Base-by-base conservation (phyloP, 2,888 invertebrate species). In the Cheilosia urbana region DNA sequence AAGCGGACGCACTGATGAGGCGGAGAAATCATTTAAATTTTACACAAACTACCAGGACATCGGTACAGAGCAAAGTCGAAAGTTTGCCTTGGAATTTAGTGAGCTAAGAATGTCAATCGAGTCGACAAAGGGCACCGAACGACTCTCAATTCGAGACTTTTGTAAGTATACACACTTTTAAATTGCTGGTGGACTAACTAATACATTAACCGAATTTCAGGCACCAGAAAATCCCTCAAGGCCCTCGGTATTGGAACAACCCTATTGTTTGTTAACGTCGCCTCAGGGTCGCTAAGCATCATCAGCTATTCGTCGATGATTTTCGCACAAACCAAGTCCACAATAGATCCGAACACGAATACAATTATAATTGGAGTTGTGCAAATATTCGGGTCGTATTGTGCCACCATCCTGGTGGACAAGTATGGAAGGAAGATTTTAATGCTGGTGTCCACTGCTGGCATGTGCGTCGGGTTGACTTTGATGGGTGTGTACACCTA, bases 261-360 rank as follows among this genome's bases (percentile, higher is more conserved):
- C 0, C 87, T 92, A 0, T 81, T 89, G 2, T 19, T 88, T 30
- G 88, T 90, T 0, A 90, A 90, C 77, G 90, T 90, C 42, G 89
- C 89, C 60, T 89, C 91, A 40, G 91, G 92, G 3, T 84, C 88
- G 15, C 91, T 90, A 51, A 89, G 90, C 11, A 89, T 92, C 49
- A 87, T 91, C 3, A 92, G 90, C 69, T 92, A 92, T 65, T 90
- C 91, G 88, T 90, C 92, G 15, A 87, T 88, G 19, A 91, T 92
- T 49, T 92, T 92, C 72, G 87, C 87, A 9, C 87, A 88, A 3
- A 89, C 91, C 0, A 89, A 90, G 0, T 89, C 91, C 0, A 65
- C 87, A 4, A 79, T 92, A 47, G 90, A 91, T 73, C 90, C 91
- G 1, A 91, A 91, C 13, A 89, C 89, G 0, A 89, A 89, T 58